Evolutionary conservation across 2,888 invertebrate species (phyloP).

Genomic region (Lepidocyrtoides sp.): DNA sequence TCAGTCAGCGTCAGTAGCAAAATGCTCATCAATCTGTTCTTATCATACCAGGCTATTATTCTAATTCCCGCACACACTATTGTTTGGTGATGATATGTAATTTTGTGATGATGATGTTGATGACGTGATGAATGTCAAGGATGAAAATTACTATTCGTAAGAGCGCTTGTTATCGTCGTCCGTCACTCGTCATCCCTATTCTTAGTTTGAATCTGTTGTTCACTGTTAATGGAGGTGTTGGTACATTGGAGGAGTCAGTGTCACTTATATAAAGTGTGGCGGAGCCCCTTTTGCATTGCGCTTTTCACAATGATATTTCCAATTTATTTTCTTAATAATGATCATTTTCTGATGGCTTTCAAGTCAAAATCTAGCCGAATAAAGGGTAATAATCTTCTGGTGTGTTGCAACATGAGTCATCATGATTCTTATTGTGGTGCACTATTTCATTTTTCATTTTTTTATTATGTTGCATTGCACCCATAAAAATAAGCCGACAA

Average conservation of each 20-base stretch:
- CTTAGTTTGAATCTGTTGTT: background rate
- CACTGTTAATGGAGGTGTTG: background rate
- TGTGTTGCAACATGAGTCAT: slow-evolving; percentile 10
- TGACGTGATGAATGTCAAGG: slow-evolving; percentile 34
- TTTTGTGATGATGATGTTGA: slow-evolving; percentile 3
- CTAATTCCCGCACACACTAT: background rate
- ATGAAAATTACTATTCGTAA: slow-evolving; percentile 5
- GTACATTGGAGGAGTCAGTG: too few relatives aligned
- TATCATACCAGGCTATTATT: background rate
- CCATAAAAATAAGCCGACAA: slow-evolving; percentile 6
- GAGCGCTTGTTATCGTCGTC: background rate
- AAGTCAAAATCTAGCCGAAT: background rate
- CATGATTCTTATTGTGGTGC: background rate
- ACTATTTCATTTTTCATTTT: background rate
- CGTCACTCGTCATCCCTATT: too few relatives aligned
- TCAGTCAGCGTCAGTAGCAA: slow-evolving; percentile 1
- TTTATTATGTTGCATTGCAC: slow-evolving; percentile 27
- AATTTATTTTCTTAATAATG: slow-evolving; percentile 19
- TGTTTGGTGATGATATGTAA: slow-evolving; percentile 45
- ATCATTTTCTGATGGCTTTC: background rate
- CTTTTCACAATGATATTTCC: slow-evolving; percentile 25
- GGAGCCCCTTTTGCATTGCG: background rate
- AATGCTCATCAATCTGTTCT: background rate
- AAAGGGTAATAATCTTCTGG: background rate
- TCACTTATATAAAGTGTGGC: background rate